Evolutionary conservation across 2,888 invertebrate genomes (phyloP).

Genomic region (Cryptophagus acutangulus): DNA sequence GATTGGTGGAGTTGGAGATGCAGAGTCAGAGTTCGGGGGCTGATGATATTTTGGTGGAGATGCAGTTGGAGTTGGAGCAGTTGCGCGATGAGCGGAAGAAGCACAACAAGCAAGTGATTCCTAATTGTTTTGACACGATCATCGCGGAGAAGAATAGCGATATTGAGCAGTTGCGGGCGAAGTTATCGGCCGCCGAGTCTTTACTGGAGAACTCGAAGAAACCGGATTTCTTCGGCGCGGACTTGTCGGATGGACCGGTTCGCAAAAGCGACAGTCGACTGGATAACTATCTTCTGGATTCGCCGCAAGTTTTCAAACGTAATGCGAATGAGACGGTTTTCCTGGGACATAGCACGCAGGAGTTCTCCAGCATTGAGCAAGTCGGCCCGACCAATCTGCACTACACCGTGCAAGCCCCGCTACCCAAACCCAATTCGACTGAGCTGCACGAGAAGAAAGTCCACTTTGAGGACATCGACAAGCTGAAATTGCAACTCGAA

Average conservation of each 20-base stretch:
- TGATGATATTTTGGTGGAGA: constrained; percentile 48
- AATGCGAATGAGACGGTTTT: constrained; percentile 19
- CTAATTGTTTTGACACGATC: constrained; percentile 56
- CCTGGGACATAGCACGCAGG: constrained; percentile 20
- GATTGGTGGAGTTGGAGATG: constrained; percentile 56
- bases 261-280: constrained; percentile 27
- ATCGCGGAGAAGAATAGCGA: constrained; percentile 67
- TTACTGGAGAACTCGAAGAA: constrained; percentile 53
- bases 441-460: constrained; percentile 41
- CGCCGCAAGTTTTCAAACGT: constrained; percentile 24
- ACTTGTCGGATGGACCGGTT: constrained; percentile 66
- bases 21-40: constrained; percentile 35
- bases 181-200: constrained; percentile 53
- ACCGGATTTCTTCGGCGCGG: constrained; percentile 66
- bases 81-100: constrained; percentile 46
- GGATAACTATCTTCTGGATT: constrained; percentile 38
- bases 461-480: constrained; percentile 52
- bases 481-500: constrained; percentile 42
- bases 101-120: constrained; percentile 50
- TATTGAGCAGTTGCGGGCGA: constrained; percentile 57
- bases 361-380: constrained; percentile 41
- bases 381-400: constrained; percentile 46
- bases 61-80: constrained; percentile 52
- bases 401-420: constrained; percentile 42
- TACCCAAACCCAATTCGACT: constrained; percentile 39